These are phyloP conservation scores for Trachelus tabidus DNA, from an alignment of 2,888 invertebrate genomes.

Conservation along the genomic window DNA sequence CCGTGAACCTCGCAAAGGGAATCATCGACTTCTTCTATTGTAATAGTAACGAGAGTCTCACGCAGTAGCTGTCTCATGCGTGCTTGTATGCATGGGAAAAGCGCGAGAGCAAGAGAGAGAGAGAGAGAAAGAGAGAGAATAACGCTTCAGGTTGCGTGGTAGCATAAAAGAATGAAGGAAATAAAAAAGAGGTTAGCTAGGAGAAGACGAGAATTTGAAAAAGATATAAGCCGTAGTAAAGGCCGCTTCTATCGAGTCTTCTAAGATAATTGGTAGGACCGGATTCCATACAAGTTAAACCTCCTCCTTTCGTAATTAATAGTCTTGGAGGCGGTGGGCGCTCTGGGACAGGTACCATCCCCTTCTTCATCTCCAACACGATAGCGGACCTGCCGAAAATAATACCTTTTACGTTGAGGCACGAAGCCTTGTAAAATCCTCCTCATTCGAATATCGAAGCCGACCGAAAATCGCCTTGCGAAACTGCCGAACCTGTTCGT, in stretches of 20 bases:
- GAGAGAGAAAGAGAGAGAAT: slow-evolving; percentile 2
- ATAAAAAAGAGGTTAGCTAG: slow-evolving; percentile 6
- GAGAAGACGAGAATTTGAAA: slow-evolving; percentile 5
- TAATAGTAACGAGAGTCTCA: background rate
- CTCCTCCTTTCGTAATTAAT: slow-evolving; percentile 56
- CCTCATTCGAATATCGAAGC: background rate
- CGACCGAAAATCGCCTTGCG: background rate
- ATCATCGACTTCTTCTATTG: background rate
- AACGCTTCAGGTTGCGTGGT: slow-evolving; percentile 38
- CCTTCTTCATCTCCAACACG: slow-evolving; percentile 3
- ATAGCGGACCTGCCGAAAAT: slow-evolving; percentile 23
- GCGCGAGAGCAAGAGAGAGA: background rate
- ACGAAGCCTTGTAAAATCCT: slow-evolving; percentile 7
- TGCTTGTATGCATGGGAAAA: background rate
- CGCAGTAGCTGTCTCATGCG: background rate
- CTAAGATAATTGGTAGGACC: slow-evolving; percentile 58
- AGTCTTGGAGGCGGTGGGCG: slow-evolving; percentile 41
- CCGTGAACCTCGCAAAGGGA: background rate
- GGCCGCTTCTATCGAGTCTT: slow-evolving; percentile 23
- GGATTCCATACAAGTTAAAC: slow-evolving; percentile 53
- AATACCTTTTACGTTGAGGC: slow-evolving; percentile 18
- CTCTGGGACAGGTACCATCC: background rate
- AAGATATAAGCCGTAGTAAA: background rate
- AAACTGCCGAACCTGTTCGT: background rate
- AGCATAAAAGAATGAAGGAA: slow-evolving; percentile 5